phyloP scores from a whole-genome alignment of 2,888 invertebrate species.

The Phania funesta region DNA sequence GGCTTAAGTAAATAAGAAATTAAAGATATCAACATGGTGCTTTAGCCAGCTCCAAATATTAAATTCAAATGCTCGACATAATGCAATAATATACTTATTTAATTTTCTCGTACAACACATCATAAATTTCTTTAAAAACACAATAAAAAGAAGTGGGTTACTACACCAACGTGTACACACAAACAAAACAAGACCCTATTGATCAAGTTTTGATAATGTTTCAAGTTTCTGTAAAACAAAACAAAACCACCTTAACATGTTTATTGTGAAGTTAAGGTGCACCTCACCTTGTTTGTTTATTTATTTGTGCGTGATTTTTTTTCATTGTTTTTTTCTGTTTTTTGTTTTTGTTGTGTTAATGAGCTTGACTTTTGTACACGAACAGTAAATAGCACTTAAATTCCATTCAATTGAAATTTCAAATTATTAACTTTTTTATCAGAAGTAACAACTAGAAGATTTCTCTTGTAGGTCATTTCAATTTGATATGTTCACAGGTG shows the following conservation, averaged over 20 bases:
- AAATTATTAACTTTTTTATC: slow-evolving; percentile 56
- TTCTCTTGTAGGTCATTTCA: slow-evolving; percentile 47
- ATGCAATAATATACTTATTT: no score
- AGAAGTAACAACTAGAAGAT: slow-evolving; percentile 2
- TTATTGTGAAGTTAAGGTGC: neutral
- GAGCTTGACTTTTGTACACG: slow-evolving; percentile 29
- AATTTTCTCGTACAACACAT: no score
- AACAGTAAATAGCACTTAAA: slow-evolving; percentile 32
- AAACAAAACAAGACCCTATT: no score
- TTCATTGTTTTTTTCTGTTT: neutral
- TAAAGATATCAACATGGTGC: no score
- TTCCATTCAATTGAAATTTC: slow-evolving; percentile 49
- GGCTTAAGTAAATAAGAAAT: no score
- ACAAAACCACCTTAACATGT: neutral
- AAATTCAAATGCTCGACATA: no score
- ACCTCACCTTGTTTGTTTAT: neutral
- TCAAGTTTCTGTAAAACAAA: no score
- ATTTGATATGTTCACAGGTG: slow-evolving; percentile 42
- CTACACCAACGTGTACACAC: no score
- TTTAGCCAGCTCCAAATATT: no score
- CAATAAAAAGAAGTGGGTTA: no score
- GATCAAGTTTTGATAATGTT: no score
- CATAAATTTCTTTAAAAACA: no score
- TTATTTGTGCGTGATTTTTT: neutral
- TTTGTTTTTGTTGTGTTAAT: slow-evolving; percentile 67